Conservation (phyloP, 2,113 vertebrate species). For the Ovis aries region DNA sequence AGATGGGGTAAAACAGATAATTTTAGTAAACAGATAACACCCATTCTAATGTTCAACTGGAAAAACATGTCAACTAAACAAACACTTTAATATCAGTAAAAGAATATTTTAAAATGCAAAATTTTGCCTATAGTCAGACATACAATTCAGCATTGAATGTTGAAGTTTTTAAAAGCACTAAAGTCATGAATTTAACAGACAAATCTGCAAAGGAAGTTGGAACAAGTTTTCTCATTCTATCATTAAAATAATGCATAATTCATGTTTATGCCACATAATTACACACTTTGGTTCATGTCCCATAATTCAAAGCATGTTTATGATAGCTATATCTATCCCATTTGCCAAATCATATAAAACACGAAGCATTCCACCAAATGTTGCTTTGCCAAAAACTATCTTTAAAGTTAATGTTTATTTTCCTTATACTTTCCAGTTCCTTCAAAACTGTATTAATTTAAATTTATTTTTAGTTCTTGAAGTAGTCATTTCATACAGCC, state of each 20-base stretch:
- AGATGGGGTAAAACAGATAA: background rate
- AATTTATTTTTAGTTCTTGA: background rate
- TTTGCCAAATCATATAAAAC: background rate
- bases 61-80: background rate
- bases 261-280: background rate
- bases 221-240: background rate
- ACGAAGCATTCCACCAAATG: background rate
- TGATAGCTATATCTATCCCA: background rate
- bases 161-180: background rate
- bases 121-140: background rate
- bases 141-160: conserved; percentile 2
- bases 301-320: conserved; percentile 2
- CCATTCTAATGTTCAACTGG: conserved; percentile 35
- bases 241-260: background rate
- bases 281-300: background rate
- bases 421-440: background rate
- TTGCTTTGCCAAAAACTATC: background rate
- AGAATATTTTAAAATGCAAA: conserved; percentile 26
- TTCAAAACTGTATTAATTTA: background rate
- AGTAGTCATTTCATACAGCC: background rate
- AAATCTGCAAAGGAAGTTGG: background rate
- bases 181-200: background rate
- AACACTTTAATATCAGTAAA: background rate
- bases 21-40: background rate
- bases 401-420: background rate